Evolutionary conservation across 2,113 vertebrate species (phyloP), one percentile per base, ranked within the genome.

Genomic region (Columba janthina): DNA sequence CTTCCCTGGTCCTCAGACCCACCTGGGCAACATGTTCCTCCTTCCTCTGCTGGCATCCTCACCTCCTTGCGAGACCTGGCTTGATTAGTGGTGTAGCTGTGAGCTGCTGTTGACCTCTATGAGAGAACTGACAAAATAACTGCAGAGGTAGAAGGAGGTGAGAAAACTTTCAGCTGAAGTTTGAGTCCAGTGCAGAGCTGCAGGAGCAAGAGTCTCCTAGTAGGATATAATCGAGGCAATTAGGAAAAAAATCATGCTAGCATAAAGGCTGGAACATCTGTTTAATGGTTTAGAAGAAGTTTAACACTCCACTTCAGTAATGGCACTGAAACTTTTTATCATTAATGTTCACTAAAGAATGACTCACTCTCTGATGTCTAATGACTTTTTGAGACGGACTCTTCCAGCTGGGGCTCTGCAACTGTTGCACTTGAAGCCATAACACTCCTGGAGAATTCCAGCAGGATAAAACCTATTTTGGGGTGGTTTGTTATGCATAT

Each of bases 351-450:
- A 94, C 96, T 94, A 93, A 90, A 85, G 93, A 91, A 81, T 98
- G 98, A 98, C 93, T 98, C 97, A 97, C 71, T 71, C 71, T 97
- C 93, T 81, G 88, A 71, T 94, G 74, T 95, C 90, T 97, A 95
- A 96, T 71, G 74, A 90, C 92, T 96, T 95, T 92, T 96, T 96
- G 93, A 95, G 94, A 97, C 90, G 83, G 89, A 94, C 58, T 86
- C 86, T 93, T 97, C 96, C 96, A 97, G 91, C 71, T 97, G 97
- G 97, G 96, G 96, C 90, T 97, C 85, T 91, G 83, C 84, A 96
- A 96, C 96, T 95, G 86, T 97, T 97, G 89, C 88, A 83, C 95
- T 95, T 97, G 96, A 97, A 97, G 87, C 97, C 84, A 79, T 92
- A 96, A 77, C 42, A 50, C 79, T 95, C 81, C 62, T 28, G 74